A percentile compares a stretch with the other conserved stretches of the same genome.
These are phyloP conservation scores for Heliocidaris tuberculata DNA, from an alignment of 35 echinoderm and acorn worm genomes.

Conservation along the genomic window DNA sequence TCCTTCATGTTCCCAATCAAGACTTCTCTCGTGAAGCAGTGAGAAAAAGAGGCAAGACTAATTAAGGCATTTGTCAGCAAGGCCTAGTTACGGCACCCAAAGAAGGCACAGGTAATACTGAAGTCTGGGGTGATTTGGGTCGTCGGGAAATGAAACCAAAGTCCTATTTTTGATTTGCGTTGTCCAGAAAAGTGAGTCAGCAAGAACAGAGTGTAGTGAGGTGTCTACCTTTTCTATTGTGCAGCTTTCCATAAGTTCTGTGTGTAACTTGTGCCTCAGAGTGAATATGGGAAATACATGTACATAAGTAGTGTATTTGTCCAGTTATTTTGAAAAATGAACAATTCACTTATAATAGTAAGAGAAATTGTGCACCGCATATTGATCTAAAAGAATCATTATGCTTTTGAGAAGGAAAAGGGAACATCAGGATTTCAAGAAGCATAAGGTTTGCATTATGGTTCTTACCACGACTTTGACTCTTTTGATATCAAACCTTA, in stretches of 20 bases:
- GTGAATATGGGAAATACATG: background rate
- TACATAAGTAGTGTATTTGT: too few species aligned
- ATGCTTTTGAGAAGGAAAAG: too few species aligned
- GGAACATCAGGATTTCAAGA: too few species aligned
- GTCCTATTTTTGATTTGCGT: background rate
- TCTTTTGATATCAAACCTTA: too few species aligned
- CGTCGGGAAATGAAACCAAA: background rate
- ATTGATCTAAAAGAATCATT: too few species aligned
- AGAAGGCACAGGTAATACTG: background rate
- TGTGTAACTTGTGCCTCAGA: background rate
- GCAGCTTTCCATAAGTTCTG: background rate
- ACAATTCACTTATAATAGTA: too few species aligned
- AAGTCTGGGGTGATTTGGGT: background rate
- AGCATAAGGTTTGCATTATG: too few species aligned
- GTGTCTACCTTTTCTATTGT: background rate
- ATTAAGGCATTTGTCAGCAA: conserved; percentile 45
- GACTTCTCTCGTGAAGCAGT: background rate
- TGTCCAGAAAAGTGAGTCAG: background rate
- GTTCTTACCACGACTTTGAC: too few species aligned
- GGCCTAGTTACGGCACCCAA: background rate
- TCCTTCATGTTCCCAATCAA: conserved; percentile 38
- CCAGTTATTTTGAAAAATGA: too few species aligned
- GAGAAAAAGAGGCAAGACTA: conserved; percentile 22
- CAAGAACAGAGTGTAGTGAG: background rate
- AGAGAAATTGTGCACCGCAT: too few species aligned